Base-by-base conservation (phyloP, 2,797 vertebrate species). In the Cyprinella venusta region DNA sequence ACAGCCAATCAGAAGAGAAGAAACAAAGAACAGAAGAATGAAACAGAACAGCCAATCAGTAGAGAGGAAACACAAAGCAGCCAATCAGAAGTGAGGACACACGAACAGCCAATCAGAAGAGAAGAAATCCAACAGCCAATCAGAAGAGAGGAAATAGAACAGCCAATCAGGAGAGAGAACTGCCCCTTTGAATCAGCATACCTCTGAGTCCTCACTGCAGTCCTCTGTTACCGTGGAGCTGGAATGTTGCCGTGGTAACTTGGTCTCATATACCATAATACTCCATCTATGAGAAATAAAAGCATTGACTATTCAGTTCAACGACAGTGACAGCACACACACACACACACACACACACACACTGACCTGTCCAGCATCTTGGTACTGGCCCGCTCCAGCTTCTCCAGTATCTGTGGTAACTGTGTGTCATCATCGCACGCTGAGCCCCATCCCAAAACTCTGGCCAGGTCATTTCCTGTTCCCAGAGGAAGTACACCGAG, bases 231-330 rank as follows among this genome's bases (percentile, higher is more conserved):
- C 94, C 0, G 95, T 95, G 79, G 96, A 96, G 33, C 94, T 89
- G 2, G 96, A 96, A 69, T 94, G 92, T 90, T 95, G 96, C 84
- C 94, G 94, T 76, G 97, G 96, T 70, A 96, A 95, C 92, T 97
- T 99, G 54, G 97, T 98, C 93, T 99, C 98, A 1, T 98, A 97
- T 2, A 98, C 97, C 97, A 99, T 98, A 85, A 99, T 97, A 77
- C 98, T 98, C 97, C 98, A 99, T 89, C 98, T 99, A 79, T 24
- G 80, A 79, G 4, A 38, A 38, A 42, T 72, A 19, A 12, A 80
- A 8, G 71, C 7, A 5, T 33, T 26, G n/a, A 59, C 5, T 75
- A 13, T 74, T 40, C 52, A 10, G 4, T 48, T 52, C 1, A 52
- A 38, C 19, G 33, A 18, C 6, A 5, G 40, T 1, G 12, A 65